Base-by-base conservation (phyloP, 1,140 invertebrate species). In the Leptopilina boulardi region DNA sequence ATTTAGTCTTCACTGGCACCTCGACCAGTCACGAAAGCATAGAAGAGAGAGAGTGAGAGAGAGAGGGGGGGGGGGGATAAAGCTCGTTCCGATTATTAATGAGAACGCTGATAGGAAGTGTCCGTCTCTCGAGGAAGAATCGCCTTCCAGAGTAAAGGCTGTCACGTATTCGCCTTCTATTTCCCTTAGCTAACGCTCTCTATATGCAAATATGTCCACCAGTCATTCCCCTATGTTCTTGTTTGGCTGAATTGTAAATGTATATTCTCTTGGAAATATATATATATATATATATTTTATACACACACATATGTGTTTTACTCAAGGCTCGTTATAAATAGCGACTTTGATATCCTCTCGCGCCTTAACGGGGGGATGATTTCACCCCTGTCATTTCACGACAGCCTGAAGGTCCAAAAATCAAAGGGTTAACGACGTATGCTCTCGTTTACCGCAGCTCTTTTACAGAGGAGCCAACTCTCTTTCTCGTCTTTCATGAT, bases 131-230 rank as follows among this genome's bases (percentile, higher is more conserved):
- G 78, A 77, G 80, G 84, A 88, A 87, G 87, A 89, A 89, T 90
- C 85, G 82, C 84, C 85, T 83, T 80, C 77, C 85, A 79, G 83
- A 85, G 84, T 8, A 83, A 82, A 86, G 82, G 85, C 83, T 87
- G 88, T 91, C 90, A 91, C 89, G 89, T 91, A 91, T 84, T 87
- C 84, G 83, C 86, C 89, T 91, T 90, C 90, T 90, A 91, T 91
- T 91, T 91, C 90, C 90, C 88, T 90, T 90, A 89, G 87, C 87
- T 89, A 84, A 89, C 89, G 86, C 89, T 90, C 88, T 91, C 89
- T 91, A 90, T 91, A 91, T 91, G 90, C 89, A 91, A 91, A 91
- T 90, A 86, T 77, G 81, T 38, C 75, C 79, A 84, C 82, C 86
- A 85, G 84, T 89, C 87, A 83, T 82, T 80, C 85, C 86, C 83